Evolutionary conservation across 2,113 vertebrate species (phyloP).

Genomic region (Vidua macroura): DNA sequence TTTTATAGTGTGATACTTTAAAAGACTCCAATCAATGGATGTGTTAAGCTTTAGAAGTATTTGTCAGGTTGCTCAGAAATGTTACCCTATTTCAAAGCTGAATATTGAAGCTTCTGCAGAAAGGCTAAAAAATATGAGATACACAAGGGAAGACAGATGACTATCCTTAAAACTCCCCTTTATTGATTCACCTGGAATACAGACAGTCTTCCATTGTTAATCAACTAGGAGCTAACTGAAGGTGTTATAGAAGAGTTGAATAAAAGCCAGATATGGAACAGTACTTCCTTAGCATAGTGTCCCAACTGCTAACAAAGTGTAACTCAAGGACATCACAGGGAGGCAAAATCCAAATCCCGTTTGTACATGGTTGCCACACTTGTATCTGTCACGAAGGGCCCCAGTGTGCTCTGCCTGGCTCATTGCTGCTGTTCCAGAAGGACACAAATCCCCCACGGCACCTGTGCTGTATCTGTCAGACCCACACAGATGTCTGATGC

Average conservation of each 20-base stretch:
- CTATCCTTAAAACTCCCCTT: not conserved
- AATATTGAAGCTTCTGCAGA: not conserved
- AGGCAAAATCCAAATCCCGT: not conserved
- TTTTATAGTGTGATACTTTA: not conserved
- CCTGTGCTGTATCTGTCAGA: conserved; percentile 43
- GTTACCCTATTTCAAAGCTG: not conserved
- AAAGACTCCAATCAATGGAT: not conserved
- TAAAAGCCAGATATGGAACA: not conserved
- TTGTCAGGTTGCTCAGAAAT: not conserved
- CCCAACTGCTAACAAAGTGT: not conserved
- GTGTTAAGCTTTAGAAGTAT: not conserved
- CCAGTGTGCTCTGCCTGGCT: not conserved
- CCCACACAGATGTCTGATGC: conserved; percentile 30
- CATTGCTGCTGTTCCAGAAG: not conserved
- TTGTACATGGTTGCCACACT: not conserved
- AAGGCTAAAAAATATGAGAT: not conserved
- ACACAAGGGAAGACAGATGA: not conserved
- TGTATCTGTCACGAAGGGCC: not conserved
- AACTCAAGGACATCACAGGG: not conserved
- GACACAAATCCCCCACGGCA: not conserved
- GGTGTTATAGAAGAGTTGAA: not conserved
- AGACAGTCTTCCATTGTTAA: not conserved
- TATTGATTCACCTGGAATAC: not conserved
- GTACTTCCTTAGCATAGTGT: not conserved
- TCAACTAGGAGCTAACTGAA: not conserved